Evolutionary conservation across 2,797 vertebrate genomes (phyloP), one percentile per base, ranked within the genome.

Genomic region (Hippoglossus hippoglossus): DNA sequence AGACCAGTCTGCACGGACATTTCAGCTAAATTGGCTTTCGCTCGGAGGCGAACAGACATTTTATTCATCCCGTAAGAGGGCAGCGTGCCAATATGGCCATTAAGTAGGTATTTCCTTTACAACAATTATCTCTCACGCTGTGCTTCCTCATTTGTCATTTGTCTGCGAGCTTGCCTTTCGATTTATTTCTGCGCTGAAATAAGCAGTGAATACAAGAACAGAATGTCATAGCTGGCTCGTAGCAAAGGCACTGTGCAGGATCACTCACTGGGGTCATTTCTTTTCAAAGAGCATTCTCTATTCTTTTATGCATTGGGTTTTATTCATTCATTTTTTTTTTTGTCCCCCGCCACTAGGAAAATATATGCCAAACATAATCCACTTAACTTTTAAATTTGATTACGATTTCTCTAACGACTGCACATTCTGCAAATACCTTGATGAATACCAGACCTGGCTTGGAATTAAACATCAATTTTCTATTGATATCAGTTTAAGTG

Each of bases 101-200:
- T 87, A 84, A 81, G 63, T 54, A 65, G 84, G 63, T 81, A 82
- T 89, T 91, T 91, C 68, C 79, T 70, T 66, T 50, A 47, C 83
- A 83, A 82, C 79, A 85, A 87, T 90, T 90, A 89, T 77, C 80
- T 81, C 83, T 54, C 83, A 36, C 60, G 67, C 67, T 16, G 54
- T 64, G 82, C 77, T 83, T 51, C 58, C 78, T 82, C 68, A 58
- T 86, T 83, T 77, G 74, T 89, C 75, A 84, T 84, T 81, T 85
- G 78, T 77, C 62, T 19, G 70, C 19, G 34, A 75, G 72, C 58
- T 73, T 0, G 57, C 59, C 24, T 64, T 74, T 79, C 21, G 19
- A 79, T 86, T 77, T 71, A 77, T 77, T 80, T 65, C 66, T 52
- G 1, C 53, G 56, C 67, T 72, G 66, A 80, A 87, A 80, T 60